Base-by-base conservation (phyloP, 1,140 invertebrate species). In the Neodiprion lecontei region DNA sequence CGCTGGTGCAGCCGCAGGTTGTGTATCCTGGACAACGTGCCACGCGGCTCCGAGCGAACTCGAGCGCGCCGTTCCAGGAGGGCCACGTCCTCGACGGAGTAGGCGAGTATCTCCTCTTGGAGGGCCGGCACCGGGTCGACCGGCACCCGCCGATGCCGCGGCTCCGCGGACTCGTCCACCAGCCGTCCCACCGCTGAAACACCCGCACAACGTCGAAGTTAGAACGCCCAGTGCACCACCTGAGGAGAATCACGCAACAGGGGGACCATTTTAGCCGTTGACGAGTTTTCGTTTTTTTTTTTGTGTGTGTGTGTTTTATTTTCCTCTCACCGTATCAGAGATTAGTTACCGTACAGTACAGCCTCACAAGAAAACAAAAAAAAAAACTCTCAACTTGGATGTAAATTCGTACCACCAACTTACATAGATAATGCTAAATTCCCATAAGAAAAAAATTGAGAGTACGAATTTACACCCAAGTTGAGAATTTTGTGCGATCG, bases 71-170 rank as follows among this genome's bases (percentile, higher is more conserved):
- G 86, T 78, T 90, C 89, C 83, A 91, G 79, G 76, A 88, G 88
- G 83, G 90, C 90, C 76, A 91, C 88, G 84, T 91, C 90, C 81
- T 89, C 89, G 79, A 82, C 84, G 85, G 89, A 89, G 82, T 91
- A 91, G 21, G 85, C 85, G 84, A 89, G 84, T 79, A 87, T 86
- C 81, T 74, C 80, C 82, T 78, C 79, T 79, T 61, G 75, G 68
- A 11, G 69, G 65, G 48, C 73, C 82, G 76, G 78, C 11, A 11
- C 53, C 74, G 67, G 78, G 79, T 84, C 70, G 79, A 77, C 77
- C 71, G 79, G 72, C 74, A 82, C 75, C 53, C 78, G 76, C 69
- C 83, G 28, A 40, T 40, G 53, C 65, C 67, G 81, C 85, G 75
- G 85, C 78, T 74, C 83, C 84, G 72, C 86, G 86, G 23, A 86